Conservation (phyloP, 1,140 invertebrate genomes). For the Drosophila orosa region DNA sequence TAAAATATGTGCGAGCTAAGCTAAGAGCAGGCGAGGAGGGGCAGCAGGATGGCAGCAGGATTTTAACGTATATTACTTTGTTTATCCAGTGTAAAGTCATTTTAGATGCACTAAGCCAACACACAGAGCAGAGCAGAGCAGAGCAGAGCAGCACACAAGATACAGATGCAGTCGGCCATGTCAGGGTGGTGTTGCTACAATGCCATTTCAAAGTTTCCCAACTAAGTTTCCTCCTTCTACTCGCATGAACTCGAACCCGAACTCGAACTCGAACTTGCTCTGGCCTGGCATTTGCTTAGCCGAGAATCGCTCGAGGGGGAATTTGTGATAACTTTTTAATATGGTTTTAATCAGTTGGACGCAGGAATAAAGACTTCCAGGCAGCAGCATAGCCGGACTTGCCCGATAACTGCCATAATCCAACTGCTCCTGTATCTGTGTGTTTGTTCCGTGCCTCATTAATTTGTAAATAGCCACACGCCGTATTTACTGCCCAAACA, state of each 20-base stretch:
- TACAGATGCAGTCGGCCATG: constrained; percentile 47
- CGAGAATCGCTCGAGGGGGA: constrained; percentile 35
- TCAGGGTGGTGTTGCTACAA: constrained; percentile 15
- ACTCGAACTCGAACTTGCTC: constrained; percentile 20
- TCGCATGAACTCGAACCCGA: constrained; percentile 7
- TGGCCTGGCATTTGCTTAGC: constrained; percentile 49
- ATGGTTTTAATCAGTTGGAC: constrained; percentile 76
- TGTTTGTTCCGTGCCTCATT: constrained; percentile 6
- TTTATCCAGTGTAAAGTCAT: constrained; percentile 77
- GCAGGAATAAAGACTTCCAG: constrained; percentile 47
- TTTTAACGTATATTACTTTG: constrained; percentile 62
- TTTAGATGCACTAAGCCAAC: constrained; percentile 73
- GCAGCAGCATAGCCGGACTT: background rate
- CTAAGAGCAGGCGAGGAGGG: constrained; percentile 29
- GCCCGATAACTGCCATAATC: constrained; percentile 30
- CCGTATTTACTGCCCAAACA: constrained; percentile 48
- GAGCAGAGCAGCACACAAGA: constrained; percentile 32
- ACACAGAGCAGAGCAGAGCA: constrained; percentile 18
- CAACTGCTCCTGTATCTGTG: background rate
- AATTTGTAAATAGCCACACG: constrained; percentile 37
- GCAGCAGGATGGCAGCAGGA: constrained; percentile 13
- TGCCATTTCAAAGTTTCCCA: constrained; percentile 56
- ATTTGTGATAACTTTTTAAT: constrained; percentile 75
- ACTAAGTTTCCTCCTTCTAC: constrained; percentile 35
- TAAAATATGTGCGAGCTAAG: constrained; percentile 77